These are phyloP conservation scores for Malurus cyaneus DNA, from an alignment of 2,113 vertebrate genomes.

Conservation along the genomic window DNA sequence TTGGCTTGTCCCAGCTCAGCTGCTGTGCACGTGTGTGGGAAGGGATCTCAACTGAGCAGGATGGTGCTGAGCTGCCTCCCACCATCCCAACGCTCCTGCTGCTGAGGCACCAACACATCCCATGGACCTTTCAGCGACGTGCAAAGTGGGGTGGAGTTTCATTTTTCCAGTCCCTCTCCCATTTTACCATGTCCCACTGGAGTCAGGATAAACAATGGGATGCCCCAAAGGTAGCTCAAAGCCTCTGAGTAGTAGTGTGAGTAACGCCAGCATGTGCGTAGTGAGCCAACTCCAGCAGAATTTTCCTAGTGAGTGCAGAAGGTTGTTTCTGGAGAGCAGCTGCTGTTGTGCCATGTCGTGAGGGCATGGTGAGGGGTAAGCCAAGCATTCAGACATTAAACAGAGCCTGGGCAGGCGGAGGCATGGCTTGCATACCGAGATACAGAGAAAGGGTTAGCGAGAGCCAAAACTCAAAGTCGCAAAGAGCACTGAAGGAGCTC, in stretches of 20 bases:
- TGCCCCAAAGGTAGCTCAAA: background rate
- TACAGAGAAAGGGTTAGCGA: too few relatives aligned
- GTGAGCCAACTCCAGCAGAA: background rate
- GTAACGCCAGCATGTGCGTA: fast-evolving
- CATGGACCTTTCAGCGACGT: background rate
- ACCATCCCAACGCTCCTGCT: background rate
- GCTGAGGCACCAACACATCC: background rate
- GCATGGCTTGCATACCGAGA: too few relatives aligned
- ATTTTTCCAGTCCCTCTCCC: background rate
- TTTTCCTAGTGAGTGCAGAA: background rate
- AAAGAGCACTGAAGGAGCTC: background rate
- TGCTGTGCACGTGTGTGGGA: background rate
- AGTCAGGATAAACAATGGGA: background rate
- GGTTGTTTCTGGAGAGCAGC: background rate
- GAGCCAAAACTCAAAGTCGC: too few relatives aligned
- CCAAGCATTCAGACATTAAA: conserved; percentile 52
- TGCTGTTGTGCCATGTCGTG: background rate
- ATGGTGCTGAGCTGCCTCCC: background rate
- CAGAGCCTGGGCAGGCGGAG: too few relatives aligned
- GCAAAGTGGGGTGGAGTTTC: background rate
- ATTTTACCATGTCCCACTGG: background rate
- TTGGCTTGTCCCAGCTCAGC: background rate
- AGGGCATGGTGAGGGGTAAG: background rate
- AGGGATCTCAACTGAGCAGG: background rate
- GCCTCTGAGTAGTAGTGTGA: fast-evolving